Evolutionary conservation across 2,888 invertebrate species (phyloP).

Genomic region (Melinaea menophilus): DNA sequence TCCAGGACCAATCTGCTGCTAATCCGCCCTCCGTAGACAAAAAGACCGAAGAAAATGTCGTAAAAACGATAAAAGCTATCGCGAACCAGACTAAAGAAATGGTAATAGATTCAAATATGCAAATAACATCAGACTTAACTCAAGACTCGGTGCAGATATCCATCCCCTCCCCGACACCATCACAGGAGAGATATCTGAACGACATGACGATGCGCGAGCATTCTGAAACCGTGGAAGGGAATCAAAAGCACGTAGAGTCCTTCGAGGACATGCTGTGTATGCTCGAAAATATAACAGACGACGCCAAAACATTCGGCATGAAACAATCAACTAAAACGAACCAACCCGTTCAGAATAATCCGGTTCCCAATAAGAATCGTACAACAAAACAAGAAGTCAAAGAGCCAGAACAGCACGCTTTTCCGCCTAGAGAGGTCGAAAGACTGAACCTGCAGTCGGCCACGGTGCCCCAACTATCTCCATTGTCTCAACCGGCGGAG

Average conservation of each 20-base stretch:
- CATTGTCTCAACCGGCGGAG: slow-evolving; percentile 84
- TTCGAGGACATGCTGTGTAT: slow-evolving; percentile 84
- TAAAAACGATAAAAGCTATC: slow-evolving; percentile 76
- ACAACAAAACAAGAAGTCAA: slow-evolving; percentile 48
- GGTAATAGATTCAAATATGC: slow-evolving; percentile 77
- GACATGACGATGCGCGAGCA: slow-evolving; percentile 80
- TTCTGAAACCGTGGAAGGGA: slow-evolving; percentile 73
- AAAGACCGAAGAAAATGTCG: slow-evolving; percentile 60
- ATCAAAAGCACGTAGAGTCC: slow-evolving; percentile 78
- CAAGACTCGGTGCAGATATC: slow-evolving; percentile 82
- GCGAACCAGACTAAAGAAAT: slow-evolving; percentile 77
- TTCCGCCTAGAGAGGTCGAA: slow-evolving; percentile 58
- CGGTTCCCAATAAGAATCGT: slow-evolving; percentile 39
- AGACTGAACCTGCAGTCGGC: slow-evolving; percentile 66
- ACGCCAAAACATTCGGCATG: slow-evolving; percentile 54
- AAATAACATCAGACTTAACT: slow-evolving; percentile 75
- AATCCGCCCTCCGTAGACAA: slow-evolving; percentile 41
- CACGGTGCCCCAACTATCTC: slow-evolving; percentile 82
- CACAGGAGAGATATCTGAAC: slow-evolving; percentile 80
- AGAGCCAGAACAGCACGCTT: slow-evolving; percentile 52
- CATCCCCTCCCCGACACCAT: slow-evolving; percentile 81
- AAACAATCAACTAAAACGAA: slow-evolving; percentile 48
- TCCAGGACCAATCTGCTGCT: slow-evolving; percentile 46
- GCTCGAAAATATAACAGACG: slow-evolving; percentile 80
- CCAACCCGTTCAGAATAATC: slow-evolving; percentile 21